Percentiles rank a stretch among this genome's conserved stretches.
Conservation (phyloP, 2,888 invertebrate species). For the Epicampocera succincta region DNA sequence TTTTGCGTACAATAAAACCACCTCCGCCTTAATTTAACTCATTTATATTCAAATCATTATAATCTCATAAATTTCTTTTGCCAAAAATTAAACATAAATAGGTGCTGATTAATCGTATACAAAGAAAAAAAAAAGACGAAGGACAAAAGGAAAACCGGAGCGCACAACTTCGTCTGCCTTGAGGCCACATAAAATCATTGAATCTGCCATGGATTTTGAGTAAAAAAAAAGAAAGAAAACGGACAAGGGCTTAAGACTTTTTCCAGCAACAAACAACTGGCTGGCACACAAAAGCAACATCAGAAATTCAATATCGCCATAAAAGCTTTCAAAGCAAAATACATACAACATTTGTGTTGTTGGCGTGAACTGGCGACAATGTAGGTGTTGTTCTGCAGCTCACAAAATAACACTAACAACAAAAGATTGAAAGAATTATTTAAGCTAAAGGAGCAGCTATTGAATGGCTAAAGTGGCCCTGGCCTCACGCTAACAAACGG, state of each 20-base stretch:
- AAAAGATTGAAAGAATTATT: slow-evolving; percentile 52
- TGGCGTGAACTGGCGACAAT: slow-evolving; percentile 63
- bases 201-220: slow-evolving; percentile 47
- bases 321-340: slow-evolving; percentile 53
- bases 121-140: slow-evolving; percentile 18
- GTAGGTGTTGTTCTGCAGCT: slow-evolving; percentile 59
- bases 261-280: slow-evolving; percentile 1
- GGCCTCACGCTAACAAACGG: slow-evolving; percentile 29
- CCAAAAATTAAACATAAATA: slow-evolving; percentile 76
- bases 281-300: slow-evolving; percentile 29
- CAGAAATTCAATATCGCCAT: slow-evolving; percentile 67
- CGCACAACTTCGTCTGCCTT: slow-evolving; percentile 15
- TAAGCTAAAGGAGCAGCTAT: slow-evolving; percentile 43
- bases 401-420: slow-evolving; percentile 54
- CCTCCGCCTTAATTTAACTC: slow-evolving; percentile 46
- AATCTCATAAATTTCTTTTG: slow-evolving; percentile 64
- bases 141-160: too few species aligned
- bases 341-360: slow-evolving; percentile 19
- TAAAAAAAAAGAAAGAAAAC: slow-evolving; percentile 8
- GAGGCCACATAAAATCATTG: slow-evolving; percentile 26
- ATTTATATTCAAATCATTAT: slow-evolving; percentile 69
- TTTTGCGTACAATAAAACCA: neutral
- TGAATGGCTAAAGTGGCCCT: slow-evolving; percentile 29
- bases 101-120: slow-evolving; percentile 80
- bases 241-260: slow-evolving; percentile 15